A percentile compares a stretch with the other conserved stretches of the same genome.
Evolutionary conservation across 2,113 vertebrate species (phyloP).

Genomic region (Corvus moneduloides): DNA sequence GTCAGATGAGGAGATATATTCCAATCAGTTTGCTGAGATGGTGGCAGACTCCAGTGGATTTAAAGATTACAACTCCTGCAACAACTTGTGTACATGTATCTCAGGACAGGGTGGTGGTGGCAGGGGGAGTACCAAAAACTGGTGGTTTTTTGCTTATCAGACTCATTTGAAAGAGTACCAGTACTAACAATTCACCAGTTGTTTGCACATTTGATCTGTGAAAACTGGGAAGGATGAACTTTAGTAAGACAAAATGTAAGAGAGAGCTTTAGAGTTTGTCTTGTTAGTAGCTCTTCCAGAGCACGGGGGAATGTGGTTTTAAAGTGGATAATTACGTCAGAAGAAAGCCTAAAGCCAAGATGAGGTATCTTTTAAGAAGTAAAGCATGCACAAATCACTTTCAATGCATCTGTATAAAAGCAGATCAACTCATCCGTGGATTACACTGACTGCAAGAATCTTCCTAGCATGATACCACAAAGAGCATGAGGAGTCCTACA

Average conservation of each 20-base stretch:
- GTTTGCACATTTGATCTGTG: background rate
- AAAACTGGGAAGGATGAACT: background rate
- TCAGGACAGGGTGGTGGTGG: background rate
- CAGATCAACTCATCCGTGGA: fast-evolving
- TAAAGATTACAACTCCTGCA: background rate
- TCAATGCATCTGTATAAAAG: background rate
- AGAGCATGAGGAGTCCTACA: background rate
- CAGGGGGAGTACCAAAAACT: background rate
- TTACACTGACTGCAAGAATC: background rate
- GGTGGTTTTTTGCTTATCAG: background rate
- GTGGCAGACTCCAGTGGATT: background rate
- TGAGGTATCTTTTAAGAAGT: background rate
- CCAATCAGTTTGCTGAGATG: background rate
- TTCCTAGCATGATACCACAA: background rate
- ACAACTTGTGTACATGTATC: fast-evolving
- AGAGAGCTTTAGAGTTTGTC: background rate
- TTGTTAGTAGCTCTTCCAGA: background rate
- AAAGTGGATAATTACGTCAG: background rate
- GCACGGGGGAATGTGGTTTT: background rate
- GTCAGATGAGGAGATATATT: background rate
- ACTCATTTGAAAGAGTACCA: background rate
- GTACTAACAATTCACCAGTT: background rate
- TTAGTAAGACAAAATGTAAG: background rate
- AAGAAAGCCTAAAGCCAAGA: background rate
- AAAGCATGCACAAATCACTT: background rate